Conservation (phyloP, 2,888 invertebrate species). For the Leucophenga maculata region DNA sequence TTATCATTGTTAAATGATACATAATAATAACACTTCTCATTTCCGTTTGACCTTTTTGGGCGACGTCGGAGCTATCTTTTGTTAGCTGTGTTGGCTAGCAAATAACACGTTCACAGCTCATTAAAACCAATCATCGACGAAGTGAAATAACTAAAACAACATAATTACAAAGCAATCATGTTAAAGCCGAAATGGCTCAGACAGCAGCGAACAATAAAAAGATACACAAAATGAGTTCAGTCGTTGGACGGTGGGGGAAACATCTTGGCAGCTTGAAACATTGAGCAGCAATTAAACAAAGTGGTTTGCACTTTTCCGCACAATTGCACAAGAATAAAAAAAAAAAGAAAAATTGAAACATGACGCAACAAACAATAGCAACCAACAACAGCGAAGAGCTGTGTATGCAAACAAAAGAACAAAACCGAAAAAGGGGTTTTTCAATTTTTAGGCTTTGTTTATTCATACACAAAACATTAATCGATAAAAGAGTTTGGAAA, state of each 20-base stretch:
- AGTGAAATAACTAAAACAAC: slow-evolving; percentile 3
- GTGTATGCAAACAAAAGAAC: not conserved
- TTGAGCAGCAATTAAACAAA: slow-evolving; percentile 29
- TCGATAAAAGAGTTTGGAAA: too few relatives aligned
- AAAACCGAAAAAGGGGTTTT: slow-evolving; percentile 10
- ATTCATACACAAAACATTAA: not conserved
- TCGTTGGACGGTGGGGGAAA: not conserved
- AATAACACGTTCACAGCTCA: not conserved
- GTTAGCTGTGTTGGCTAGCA: not conserved
- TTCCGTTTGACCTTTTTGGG: slow-evolving; percentile 3
- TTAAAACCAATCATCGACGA: not conserved
- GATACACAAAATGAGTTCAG: not conserved
- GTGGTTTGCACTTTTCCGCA: slow-evolving; percentile 35
- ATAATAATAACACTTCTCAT: not conserved
- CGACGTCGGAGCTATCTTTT: too few relatives aligned
- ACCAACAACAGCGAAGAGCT: slow-evolving; percentile 13
- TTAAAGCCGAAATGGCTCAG: not conserved
- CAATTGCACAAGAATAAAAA: slow-evolving; percentile 25
- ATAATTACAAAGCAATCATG: slow-evolving; percentile 23
- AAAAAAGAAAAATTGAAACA: too few relatives aligned
- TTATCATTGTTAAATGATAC: too few relatives aligned
- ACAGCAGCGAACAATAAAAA: not conserved
- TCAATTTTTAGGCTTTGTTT: slow-evolving; percentile 6
- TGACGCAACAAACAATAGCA: not conserved
- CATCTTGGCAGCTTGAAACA: not conserved